A percentile compares a stretch with the other conserved stretches of the same genome.
These are phyloP conservation scores for Drosophila ananassae DNA, from an alignment of 1,140 invertebrate species.

Conservation along the genomic window DNA sequence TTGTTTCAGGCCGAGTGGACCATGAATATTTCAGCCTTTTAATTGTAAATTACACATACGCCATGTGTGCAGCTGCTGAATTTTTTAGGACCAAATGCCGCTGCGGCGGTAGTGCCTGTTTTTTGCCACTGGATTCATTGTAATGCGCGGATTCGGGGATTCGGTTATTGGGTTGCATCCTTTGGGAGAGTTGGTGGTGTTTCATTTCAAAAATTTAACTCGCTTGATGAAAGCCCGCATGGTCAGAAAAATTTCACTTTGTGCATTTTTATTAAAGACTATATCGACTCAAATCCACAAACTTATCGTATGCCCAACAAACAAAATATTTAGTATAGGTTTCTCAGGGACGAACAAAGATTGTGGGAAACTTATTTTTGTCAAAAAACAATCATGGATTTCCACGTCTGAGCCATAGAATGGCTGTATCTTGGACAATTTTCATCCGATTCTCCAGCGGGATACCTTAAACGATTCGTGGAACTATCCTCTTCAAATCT, in stretches of 20 bases:
- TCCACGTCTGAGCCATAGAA: too few species aligned
- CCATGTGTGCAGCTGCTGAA: slow-evolving; percentile 66
- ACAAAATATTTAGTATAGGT: too few species aligned
- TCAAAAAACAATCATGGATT: too few species aligned
- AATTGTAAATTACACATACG: slow-evolving; percentile 81
- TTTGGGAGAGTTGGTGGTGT: slow-evolving; percentile 31
- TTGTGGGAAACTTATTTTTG: too few species aligned
- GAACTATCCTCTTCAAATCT: too few species aligned
- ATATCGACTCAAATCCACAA: too few species aligned
- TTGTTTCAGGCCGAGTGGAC: slow-evolving; percentile 18
- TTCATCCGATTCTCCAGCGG: too few species aligned
- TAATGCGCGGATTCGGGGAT: slow-evolving; percentile 56
- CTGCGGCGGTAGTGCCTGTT: slow-evolving; percentile 6
- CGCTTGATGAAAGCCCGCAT: slow-evolving; percentile 47
- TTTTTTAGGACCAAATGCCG: slow-evolving; percentile 58
- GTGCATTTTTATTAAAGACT: neutral
- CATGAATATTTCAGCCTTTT: slow-evolving; percentile 77
- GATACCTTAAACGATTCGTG: too few species aligned
- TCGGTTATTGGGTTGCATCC: slow-evolving; percentile 61
- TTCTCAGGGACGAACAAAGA: too few species aligned
- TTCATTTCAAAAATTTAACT: slow-evolving; percentile 55
- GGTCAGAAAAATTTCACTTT: neutral
- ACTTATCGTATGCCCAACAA: too few species aligned
- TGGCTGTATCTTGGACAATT: too few species aligned
- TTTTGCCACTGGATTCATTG: slow-evolving; percentile 34